phyloP scores from a whole-genome alignment of 2,113 vertebrate genomes.

The Corythornis madagascariensis region DNA sequence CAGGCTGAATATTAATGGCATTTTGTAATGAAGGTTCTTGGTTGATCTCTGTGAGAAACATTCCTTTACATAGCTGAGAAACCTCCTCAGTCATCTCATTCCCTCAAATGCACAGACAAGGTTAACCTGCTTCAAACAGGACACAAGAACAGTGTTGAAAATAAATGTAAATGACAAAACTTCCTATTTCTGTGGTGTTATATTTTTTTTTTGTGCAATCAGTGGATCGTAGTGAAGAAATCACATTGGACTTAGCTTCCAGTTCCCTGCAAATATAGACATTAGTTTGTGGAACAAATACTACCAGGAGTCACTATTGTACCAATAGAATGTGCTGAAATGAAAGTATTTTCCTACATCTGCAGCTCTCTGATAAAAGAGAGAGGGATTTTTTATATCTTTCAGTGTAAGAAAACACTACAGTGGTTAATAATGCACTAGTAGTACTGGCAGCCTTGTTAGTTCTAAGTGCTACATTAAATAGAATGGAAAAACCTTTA shows the following conservation, averaged over 20 bases:
- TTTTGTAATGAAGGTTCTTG: neutral
- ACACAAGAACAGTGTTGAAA: neutral
- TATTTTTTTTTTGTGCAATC: neutral
- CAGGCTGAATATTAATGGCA: neutral
- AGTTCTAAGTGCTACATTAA: neutral
- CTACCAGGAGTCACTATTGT: neutral
- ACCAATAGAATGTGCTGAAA: neutral
- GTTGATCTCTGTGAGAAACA: neutral
- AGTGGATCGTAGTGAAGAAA: neutral
- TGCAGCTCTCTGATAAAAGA: neutral
- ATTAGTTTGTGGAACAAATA: neutral
- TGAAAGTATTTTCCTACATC: neutral
- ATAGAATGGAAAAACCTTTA: neutral
- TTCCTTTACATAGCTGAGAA: neutral
- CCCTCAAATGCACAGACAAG: neutral
- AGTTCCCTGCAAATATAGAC: slow-evolving; percentile 13
- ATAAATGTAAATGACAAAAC: neutral
- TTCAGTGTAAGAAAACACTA: neutral
- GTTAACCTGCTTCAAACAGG: neutral
- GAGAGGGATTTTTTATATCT: neutral
- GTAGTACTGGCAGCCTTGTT: neutral
- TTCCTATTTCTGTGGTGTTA: neutral
- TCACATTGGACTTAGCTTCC: neutral
- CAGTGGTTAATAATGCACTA: neutral
- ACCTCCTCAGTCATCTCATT: neutral